These are phyloP conservation scores for Limnephilus rhombicus DNA, from an alignment of 2,888 invertebrate genomes.

Conservation along the genomic window DNA sequence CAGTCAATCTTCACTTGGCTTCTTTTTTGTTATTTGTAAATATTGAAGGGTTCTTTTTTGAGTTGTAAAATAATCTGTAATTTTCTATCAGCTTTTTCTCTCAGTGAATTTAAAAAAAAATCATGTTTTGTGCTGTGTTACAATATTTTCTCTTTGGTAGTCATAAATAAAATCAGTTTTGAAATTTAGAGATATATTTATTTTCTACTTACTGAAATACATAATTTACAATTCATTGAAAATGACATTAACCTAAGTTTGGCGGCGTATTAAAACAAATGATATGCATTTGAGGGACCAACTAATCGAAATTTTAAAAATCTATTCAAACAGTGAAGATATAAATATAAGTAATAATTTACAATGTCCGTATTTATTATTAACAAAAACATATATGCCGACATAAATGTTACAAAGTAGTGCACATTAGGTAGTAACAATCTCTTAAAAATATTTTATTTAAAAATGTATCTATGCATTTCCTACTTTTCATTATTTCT, in stretches of 20 bases:
- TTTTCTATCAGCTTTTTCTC: too few species aligned
- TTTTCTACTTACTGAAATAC: slow-evolving; percentile 53
- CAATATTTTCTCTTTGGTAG: neutral
- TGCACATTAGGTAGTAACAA: neutral
- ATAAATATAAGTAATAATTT: neutral
- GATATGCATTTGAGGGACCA: slow-evolving; percentile 65
- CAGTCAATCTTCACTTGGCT: too few species aligned
- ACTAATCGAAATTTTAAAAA: slow-evolving; percentile 52
- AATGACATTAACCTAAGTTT: slow-evolving; percentile 58
- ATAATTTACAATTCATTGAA: slow-evolving; percentile 38
- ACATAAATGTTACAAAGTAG: neutral
- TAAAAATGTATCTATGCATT: neutral
- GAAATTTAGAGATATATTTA: slow-evolving; percentile 49
- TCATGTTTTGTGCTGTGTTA: neutral
- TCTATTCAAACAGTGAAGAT: neutral
- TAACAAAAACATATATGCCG: neutral
- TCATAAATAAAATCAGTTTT: neutral
- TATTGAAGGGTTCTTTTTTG: too few species aligned
- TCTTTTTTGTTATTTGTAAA: too few species aligned
- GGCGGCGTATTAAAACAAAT: slow-evolving; percentile 64
- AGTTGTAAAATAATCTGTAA: too few species aligned
- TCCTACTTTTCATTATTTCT: neutral
- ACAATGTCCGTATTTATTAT: neutral
- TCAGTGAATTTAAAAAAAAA: too few species aligned
- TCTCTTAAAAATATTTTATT: neutral